These are phyloP conservation scores for Pachyrhynchus sulphureomaculatus DNA, from an alignment of 1,140 invertebrate species.

Conservation along the genomic window DNA sequence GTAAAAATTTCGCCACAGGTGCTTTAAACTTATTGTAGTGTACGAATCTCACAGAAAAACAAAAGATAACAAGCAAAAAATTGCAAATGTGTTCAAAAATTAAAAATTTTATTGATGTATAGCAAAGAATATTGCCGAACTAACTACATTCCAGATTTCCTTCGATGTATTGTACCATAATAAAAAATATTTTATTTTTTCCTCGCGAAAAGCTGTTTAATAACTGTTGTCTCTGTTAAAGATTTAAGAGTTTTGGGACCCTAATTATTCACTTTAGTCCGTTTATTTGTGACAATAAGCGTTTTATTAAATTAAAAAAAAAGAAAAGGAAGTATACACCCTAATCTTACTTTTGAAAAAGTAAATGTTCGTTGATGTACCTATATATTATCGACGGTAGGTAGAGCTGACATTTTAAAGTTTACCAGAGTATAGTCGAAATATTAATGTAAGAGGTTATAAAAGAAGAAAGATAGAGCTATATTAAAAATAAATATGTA, in stretches of 20 bases:
- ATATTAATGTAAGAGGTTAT: not conserved
- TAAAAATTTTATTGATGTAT: conserved; percentile 20
- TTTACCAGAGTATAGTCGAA: not conserved
- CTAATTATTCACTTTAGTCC: conserved; percentile 18
- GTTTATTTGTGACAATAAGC: conserved; percentile 33
- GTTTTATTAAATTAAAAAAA: not conserved
- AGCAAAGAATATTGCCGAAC: conserved; percentile 22
- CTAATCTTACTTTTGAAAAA: not conserved
- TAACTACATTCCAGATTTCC: conserved; percentile 33
- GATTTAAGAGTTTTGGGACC: conserved; percentile 39
- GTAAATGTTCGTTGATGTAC: not conserved
- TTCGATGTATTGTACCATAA: conserved; percentile 13
- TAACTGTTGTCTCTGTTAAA: conserved; percentile 38
- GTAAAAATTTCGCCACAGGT: conserved; percentile 9
- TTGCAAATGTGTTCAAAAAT: conserved; percentile 35
- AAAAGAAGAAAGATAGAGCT: not conserved
- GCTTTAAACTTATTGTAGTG: conserved; percentile 13
- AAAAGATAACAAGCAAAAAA: conserved; percentile 3
- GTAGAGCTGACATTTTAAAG: not conserved
- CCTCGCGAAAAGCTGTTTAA: conserved; percentile 14
- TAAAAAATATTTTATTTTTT: conserved; percentile 7
- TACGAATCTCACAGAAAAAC: conserved; percentile 29
- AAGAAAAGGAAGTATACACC: too few species aligned
- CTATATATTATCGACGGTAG: not conserved
- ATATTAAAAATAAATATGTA: not conserved